Evolutionary conservation across 1,140 invertebrate species (phyloP), one percentile per base, ranked within the genome.

Genomic region (Drosophila pallidifrons): DNA sequence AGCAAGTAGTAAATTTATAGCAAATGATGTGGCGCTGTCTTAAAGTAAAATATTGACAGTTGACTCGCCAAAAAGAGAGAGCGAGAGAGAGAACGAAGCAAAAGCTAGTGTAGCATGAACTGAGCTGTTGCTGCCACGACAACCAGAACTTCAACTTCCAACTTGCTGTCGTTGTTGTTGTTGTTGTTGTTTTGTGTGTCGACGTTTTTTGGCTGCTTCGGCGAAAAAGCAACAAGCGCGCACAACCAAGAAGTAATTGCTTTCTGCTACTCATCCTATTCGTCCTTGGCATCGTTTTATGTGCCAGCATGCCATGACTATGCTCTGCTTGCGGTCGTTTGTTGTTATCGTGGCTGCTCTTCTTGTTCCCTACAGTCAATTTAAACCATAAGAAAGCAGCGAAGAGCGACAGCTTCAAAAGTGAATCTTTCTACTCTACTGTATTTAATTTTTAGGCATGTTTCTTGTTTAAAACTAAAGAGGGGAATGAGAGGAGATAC

Each of bases 21-120:
- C 82, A 82, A 54, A 86, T 87, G 79, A 87, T 86, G 82, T 82
- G 83, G 76, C 73, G 38, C 63, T 78, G 78, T 88, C 82, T 88
- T 88, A 79, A 86, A 86, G 82, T 82, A 77, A 86, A 86, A 86
- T 86, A 86, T 86, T 86, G 82, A 86, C 82, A 86, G 82, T 82
- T 87, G 81, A 85, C 77, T 85, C 3, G 20, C 20, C 20, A 25
- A 25, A 25, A 25, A 25, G 20, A 25, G 20, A 25, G 20, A 25
- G 20, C 2, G 20, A 20, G 20, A 25, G 45, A 5, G 20, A 49
- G 75, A 32, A 43, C 41, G 41, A 43, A 46, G 20, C 15, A 80
- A 10, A 38, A 38, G 81, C 75, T 78, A 85, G 82, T 82, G 82
- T 82, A 79, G 67, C 82, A 86, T 86, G 85, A 87, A 86, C 82